Base-by-base conservation (phyloP, 2,888 invertebrate genomes). In the Rhorus exstirpatorius region DNA sequence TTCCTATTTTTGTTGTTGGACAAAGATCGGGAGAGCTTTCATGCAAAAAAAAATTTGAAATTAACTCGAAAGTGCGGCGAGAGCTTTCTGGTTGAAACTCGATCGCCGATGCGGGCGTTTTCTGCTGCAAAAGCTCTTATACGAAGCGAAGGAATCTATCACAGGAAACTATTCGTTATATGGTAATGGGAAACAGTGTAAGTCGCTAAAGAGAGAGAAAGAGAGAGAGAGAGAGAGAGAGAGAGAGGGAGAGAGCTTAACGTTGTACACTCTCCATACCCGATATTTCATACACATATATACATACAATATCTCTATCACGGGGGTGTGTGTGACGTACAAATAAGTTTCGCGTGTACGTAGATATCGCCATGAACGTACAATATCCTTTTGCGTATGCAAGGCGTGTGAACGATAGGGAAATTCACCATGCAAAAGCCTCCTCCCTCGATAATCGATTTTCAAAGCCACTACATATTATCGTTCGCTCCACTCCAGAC, bases 171-270 rank as follows among this genome's bases (percentile, higher is more conserved):
- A 10, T 21, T 10, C 12, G 24, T 24, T n/a, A 21, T 12, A 12
- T 44, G 19, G 63, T 41, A 63, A 63, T 63, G 38, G 63, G 38
- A 63, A 63, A 44, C n/a, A 7, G 38, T 44, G n/a, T 12, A 63
- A 44, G 24, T 7, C 8, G 41, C 14, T 7, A 24, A 24, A 60
- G 35, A 38, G 19, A 60, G 19, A 38, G 14, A 21, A 8, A 12
- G 19, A 60, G 17, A 38, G 19, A 41, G 19, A 19, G 19, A 38
- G 21, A 21, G 60, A 58, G 35, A 3, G 58, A 35, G 58, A 17
- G 58, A 3, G 17, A 21, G 60, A 41, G 12, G 38, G 17, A 26
- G 7, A 46, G 14, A 44, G 17, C 7, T 17, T 3, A 14, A 19
- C 1, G 49, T n/a, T 46, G 55, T 7, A 17, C 7, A 10, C 3